Conservation (phyloP, 2,113 vertebrate species). For the Chaenocephalus aceratus region DNA sequence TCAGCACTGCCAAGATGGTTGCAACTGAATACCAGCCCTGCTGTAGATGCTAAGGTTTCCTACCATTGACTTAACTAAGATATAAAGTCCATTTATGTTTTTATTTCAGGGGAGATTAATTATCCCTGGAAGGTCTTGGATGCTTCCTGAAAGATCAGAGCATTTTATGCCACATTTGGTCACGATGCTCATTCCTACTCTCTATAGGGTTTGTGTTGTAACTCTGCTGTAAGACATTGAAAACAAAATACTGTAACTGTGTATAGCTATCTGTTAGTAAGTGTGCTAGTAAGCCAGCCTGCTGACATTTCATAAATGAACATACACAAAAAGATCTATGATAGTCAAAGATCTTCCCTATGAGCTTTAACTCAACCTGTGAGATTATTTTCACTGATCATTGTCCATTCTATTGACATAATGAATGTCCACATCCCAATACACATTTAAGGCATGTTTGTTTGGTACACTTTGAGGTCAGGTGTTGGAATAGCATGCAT, state of each 20-base stretch:
- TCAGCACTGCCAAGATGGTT: neutral
- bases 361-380: constrained; percentile 57
- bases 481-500: constrained; percentile 57
- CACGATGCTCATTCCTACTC: neutral
- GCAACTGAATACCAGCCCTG: neutral
- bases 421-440: constrained; percentile 26
- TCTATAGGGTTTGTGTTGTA: neutral
- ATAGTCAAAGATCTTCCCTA: neutral
- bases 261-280: neutral
- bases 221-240: neutral
- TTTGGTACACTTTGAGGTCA: constrained; percentile 58
- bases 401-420: constrained; percentile 30
- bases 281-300: constrained; percentile 44
- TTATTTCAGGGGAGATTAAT: neutral
- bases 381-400: constrained; percentile 49
- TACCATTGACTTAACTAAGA: neutral
- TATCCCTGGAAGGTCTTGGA: too few relatives aligned
- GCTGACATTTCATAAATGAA: constrained; percentile 53
- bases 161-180: neutral
- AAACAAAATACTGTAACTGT: constrained; percentile 11
- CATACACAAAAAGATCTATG: constrained; percentile 3
- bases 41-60: neutral
- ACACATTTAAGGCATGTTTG: constrained; percentile 38
- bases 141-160: neutral
- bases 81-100: neutral